Evolutionary conservation across 2,888 invertebrate genomes (phyloP), one percentile per base, ranked within the genome.

Genomic region (Pharmacophagus antenor): DNA sequence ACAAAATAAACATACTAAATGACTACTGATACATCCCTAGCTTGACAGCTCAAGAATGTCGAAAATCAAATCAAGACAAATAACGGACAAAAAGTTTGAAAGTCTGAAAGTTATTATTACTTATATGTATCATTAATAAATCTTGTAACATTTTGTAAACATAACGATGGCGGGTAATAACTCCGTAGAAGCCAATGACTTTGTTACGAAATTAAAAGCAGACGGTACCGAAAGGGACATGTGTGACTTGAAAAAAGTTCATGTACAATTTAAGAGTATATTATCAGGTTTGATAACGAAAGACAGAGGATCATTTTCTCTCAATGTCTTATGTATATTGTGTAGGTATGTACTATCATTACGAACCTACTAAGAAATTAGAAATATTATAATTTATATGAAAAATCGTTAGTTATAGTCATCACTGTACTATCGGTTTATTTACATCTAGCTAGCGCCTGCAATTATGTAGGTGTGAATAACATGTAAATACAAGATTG

Each of bases 251-350:
- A 63, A 63, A 0, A 67, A 70, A 68, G 72, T 76, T 48, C 72
- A 67, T 44, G 65, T 66, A 2, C 79, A 82, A 63, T 88, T 72
- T 52, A 80, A 75, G 60, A 64, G 44, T 20, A 74, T 85, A 71
- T 63, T 69, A 27, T 51, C 61, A 0, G 79, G 76, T 61, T 70
- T 88, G 70, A 46, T 74, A 8, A 27, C 70, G 0, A 83, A 82
- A 65, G 82, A 87, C 42, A 75, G 66, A 57, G 77, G 77, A 15
- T 23, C 70, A 2, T 85, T 88, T 59, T 77, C 86, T 10, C 65
- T 89, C 17, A 89, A 88, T 62, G 79, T 87, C 18, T 68, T 89
- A 4, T 87, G 87, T 70, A 80, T 80, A 62, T 62, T 89, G 22
- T 88, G 86, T 84, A 44, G 42, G 42, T 44, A 8, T 10, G 42